These are phyloP conservation scores for Tupaia chinensis DNA, from an alignment of 2,113 vertebrate genomes.

Conservation along the genomic window DNA sequence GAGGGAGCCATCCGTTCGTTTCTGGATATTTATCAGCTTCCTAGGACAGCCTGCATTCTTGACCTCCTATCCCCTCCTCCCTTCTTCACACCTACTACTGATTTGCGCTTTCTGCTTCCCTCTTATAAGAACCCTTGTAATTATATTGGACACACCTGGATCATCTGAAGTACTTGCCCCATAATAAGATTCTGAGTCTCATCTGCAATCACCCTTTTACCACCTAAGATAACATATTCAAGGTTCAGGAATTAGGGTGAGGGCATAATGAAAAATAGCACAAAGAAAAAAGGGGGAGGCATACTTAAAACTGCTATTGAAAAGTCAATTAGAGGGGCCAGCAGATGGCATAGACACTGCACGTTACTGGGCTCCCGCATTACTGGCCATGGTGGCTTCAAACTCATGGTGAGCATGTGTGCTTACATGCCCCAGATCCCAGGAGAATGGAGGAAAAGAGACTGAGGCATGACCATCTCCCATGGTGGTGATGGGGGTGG, in stretches of 20 bases:
- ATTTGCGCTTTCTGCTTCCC: rapidly evolving
- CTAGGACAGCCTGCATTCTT: rapidly evolving
- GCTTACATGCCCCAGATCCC: no score
- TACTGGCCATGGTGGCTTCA: no score
- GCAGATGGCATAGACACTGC: no score
- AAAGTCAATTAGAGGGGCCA: neutral
- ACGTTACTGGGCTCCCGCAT: no score
- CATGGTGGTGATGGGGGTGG: no score
- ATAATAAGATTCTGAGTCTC: neutral
- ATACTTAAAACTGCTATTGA: neutral
- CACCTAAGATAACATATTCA: neutral
- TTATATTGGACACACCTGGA: neutral
- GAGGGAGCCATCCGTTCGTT: neutral
- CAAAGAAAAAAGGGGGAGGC: neutral
- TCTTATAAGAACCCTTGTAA: neutral
- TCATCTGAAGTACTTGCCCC: rapidly evolving
- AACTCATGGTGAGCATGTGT: no score
- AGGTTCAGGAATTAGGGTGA: neutral
- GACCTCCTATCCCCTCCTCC: neutral
- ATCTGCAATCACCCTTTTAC: neutral
- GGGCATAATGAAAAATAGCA: neutral
- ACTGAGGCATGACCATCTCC: no score
- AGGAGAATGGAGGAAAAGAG: no score
- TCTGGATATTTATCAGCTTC: neutral
- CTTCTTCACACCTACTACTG: no score